These are phyloP conservation scores for Chloebia gouldiae DNA, from an alignment of 2,113 vertebrate species.

Conservation along the genomic window DNA sequence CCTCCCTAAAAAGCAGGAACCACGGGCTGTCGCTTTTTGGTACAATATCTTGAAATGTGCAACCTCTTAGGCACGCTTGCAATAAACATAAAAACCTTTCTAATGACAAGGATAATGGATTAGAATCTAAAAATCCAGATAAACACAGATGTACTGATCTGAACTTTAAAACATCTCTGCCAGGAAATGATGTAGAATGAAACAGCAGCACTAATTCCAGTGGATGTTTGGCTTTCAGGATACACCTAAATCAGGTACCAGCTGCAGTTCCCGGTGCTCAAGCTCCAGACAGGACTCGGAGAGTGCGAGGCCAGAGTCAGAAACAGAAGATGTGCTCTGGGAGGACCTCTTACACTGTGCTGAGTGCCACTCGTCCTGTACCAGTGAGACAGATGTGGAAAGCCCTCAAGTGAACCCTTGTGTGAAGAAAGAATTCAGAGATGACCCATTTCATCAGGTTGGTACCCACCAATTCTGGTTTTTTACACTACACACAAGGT, in stretches of 20 bases:
- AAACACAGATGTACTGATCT: neutral
- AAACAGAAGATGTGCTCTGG: constrained; percentile 96
- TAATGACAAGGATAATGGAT: neutral
- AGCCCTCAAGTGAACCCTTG: constrained; percentile 81
- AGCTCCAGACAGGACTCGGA: constrained; percentile 95
- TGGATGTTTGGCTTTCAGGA: constrained; percentile 80
- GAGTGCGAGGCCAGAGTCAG: constrained; percentile 91
- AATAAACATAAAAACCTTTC: neutral
- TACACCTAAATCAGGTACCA: constrained; percentile 88
- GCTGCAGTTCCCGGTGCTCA: constrained; percentile 94
- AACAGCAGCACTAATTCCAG: constrained; percentile 38
- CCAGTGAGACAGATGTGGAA: constrained; percentile 92
- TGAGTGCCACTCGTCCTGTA: constrained; percentile 93
- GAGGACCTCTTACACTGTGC: constrained; percentile 96
- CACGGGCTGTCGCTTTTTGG: neutral
- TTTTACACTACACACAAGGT: neutral
- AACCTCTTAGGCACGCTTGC: neutral
- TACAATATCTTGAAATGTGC: neutral
- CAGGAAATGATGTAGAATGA: neutral
- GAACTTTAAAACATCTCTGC: neutral
- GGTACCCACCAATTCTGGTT: neutral
- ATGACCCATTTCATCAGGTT: constrained; percentile 98
- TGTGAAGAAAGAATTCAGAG: constrained; percentile 92
- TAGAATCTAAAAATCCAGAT: neutral
- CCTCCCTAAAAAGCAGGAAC: neutral